Evolutionary conservation across 2,888 invertebrate species (phyloP).

Genomic region (Lordiphosa fenestrarum): DNA sequence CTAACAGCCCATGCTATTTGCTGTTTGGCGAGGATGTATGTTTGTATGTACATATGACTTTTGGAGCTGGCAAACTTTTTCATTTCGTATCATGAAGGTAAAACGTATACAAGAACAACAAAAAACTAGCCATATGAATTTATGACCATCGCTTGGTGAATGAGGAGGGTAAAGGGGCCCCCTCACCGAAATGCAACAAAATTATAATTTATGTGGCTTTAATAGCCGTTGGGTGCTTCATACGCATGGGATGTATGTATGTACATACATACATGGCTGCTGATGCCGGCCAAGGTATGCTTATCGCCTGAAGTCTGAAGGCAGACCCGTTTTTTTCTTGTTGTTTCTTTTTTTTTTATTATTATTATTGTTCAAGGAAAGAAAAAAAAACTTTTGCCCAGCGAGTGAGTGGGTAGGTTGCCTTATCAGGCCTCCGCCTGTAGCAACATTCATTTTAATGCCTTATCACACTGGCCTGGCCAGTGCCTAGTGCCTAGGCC

Average conservation of each 20-base stretch:
- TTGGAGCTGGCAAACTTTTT: slow-evolving; percentile 56
- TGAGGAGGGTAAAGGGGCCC: background rate
- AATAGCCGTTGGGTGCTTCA: slow-evolving; percentile 59
- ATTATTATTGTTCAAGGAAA: slow-evolving; percentile 11
- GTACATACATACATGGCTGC: slow-evolving; percentile 1
- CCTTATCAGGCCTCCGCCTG: slow-evolving; percentile 66
- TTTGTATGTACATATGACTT: slow-evolving; percentile 12
- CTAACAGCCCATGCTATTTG: background rate
- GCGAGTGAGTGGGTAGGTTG: slow-evolving; percentile 23
- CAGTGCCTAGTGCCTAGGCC: slow-evolving; percentile 23
- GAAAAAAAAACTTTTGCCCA: slow-evolving; percentile 12
- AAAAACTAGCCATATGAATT: slow-evolving; percentile 71
- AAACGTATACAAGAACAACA: slow-evolving; percentile 27
- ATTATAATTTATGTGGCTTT: slow-evolving; percentile 76
- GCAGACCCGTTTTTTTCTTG: slow-evolving; percentile 33
- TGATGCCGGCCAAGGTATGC: slow-evolving; percentile 26
- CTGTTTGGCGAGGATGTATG: background rate
- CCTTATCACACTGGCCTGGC: slow-evolving; percentile 61
- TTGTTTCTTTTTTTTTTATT: slow-evolving; percentile 22
- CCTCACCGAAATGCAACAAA: slow-evolving; percentile 59
- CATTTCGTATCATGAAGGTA: slow-evolving; percentile 44
- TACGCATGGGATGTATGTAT: background rate
- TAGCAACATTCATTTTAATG: slow-evolving; percentile 73
- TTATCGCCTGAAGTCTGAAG: slow-evolving; percentile 40
- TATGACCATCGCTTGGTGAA: slow-evolving; percentile 44